phyloP scores from a whole-genome alignment of 2,113 vertebrate species.

The Centropus unirufus region DNA sequence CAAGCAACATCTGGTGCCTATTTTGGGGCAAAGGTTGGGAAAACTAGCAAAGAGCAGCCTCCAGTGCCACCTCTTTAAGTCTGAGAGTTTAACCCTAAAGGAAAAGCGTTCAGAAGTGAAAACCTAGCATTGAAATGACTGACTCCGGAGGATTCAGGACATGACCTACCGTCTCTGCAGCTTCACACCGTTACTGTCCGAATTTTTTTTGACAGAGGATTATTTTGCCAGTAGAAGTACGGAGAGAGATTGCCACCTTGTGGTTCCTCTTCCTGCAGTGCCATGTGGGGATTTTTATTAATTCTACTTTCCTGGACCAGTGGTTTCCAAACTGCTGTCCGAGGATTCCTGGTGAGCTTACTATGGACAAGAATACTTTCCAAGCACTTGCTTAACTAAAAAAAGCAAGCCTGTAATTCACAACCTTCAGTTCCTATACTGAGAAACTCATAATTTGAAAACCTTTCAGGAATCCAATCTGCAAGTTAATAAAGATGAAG shows the following conservation, averaged over 20 bases:
- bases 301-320: background rate
- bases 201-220: background rate
- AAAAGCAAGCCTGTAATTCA: background rate
- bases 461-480: background rate
- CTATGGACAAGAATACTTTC: background rate
- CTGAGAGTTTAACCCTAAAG: background rate
- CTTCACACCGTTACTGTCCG: background rate
- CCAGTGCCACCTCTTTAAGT: background rate
- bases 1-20: background rate
- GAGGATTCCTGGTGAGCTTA: background rate
- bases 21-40: background rate
- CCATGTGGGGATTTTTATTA: background rate
- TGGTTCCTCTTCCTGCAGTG: slow-evolving; percentile 22
- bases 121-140: background rate
- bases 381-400: background rate
- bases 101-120: background rate
- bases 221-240: background rate
- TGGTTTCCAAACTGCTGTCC: background rate
- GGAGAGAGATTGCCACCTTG: slow-evolving; percentile 63
- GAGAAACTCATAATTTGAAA: background rate
- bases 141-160: background rate
- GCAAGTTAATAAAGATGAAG: background rate
- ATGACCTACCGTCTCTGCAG: background rate
- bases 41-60: background rate
- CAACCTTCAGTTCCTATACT: background rate